Evolutionary conservation across 2,113 vertebrate species (phyloP), one percentile per base, ranked within the genome.

Genomic region (Paralichthys olivaceus): DNA sequence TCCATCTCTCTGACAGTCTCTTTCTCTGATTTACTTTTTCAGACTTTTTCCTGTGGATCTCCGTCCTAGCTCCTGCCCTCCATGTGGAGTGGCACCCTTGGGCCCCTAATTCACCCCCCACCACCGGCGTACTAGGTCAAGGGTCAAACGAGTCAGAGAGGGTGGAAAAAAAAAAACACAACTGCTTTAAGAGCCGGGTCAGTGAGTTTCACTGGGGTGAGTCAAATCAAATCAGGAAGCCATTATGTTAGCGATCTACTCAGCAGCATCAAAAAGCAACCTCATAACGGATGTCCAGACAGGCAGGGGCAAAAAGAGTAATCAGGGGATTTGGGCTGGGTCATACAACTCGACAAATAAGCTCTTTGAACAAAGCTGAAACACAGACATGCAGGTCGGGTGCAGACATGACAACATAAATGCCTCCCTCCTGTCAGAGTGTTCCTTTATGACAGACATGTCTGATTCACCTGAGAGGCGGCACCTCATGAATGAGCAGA

Each of bases 371-470:
- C 13, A 71, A 83, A 72, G 57, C 56, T 75, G 25, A 81, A 73
- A 84, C 72, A 80, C 85, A 86, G 77, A 81, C 64, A 15, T 19
- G 23, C 37, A 59, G 53, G 69, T 73, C 15, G 49, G 67, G 17
- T 54, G 69, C 68, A 87, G 80, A 89, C 77, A 80, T 81, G 72
- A 83, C 81, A 84, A 67, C 76, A 87, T 77, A 37, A 81, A 63
- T 40, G 61, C 47, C 5, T 77, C 67, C 65, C 58, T 82, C 60
- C 57, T 73, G 66, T 77, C 61, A 72, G 74, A 60, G 54, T 45
- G n/a, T 2, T 11, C 57, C 65, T 64, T 89, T 43, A 84, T 68
- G 69, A 80, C 77, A 25, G 29, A 29, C 60, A 28, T 22, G 64
- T 74, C 61, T 86, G 64, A 87, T 61, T 79, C 77, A 84, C 37